Percentiles rank a stretch among this genome's conserved stretches.
Conservation (phyloP, 2,797 vertebrate genomes). For the Mormyrus hasselquistii region DNA sequence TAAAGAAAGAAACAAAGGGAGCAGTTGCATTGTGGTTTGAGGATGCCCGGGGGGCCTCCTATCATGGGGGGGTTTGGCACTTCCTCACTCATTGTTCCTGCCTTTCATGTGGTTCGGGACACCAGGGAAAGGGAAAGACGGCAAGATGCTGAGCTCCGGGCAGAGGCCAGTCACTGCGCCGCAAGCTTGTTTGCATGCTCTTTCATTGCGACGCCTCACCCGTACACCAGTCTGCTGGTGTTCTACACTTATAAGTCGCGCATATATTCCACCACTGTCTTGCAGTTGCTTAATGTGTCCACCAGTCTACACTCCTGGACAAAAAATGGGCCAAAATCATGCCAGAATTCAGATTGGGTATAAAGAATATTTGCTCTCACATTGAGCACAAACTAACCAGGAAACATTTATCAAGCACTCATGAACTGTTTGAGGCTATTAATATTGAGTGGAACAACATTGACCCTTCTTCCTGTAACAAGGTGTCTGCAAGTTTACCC, state of each 20-base stretch:
- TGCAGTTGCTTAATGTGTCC: neutral
- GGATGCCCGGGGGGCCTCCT: constrained; percentile 41
- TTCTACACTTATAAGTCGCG: neutral
- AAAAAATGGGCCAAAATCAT: neutral
- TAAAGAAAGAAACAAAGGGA: neutral
- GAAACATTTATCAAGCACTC: neutral
- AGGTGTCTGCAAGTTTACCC: neutral
- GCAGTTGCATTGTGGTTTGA: constrained; percentile 27
- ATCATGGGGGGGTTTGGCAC: constrained; percentile 13
- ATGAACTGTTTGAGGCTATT: neutral
- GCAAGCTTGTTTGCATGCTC: neutral
- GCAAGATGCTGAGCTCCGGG: constrained; percentile 44
- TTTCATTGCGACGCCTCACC: neutral
- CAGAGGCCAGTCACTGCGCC: constrained; percentile 34
- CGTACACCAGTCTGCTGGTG: neutral
- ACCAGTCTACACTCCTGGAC: neutral
- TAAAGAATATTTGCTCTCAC: neutral
- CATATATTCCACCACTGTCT: neutral
- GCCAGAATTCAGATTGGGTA: neutral
- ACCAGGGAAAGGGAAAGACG: constrained; percentile 38
- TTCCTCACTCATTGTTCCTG: constrained; percentile 37
- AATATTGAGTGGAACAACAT: neutral
- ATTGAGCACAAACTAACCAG: neutral
- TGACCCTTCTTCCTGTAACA: neutral
- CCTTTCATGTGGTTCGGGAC: constrained; percentile 45